A percentile compares a stretch with the other conserved stretches of the same genome.
Evolutionary conservation across 2,888 invertebrate genomes (phyloP).

Genomic region (Heliconius ismenius): DNA sequence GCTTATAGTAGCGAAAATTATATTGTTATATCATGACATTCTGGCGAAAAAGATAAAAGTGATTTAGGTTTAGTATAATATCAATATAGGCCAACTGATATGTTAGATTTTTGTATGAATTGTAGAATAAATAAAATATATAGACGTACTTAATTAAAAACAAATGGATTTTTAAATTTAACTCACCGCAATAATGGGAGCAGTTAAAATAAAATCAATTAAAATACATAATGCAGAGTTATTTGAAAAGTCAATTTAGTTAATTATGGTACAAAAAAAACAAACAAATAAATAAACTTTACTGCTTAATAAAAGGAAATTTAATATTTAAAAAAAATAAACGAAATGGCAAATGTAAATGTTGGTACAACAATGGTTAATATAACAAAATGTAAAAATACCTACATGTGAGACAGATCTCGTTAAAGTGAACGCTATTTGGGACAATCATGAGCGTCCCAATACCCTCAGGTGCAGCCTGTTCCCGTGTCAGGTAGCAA

Average conservation of each 20-base stretch:
- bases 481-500: constrained; percentile 92
- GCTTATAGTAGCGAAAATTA: not conserved
- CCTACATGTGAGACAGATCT: constrained; percentile 94
- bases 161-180: not conserved
- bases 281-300: not conserved
- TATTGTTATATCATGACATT: constrained; percentile 1
- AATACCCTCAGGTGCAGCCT: constrained; percentile 93
- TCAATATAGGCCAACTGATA: constrained; percentile 2
- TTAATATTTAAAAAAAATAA: no score
- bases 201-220: not conserved
- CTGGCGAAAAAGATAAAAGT: not conserved
- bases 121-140: not conserved
- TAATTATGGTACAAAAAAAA: not conserved
- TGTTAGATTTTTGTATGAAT: not conserved
- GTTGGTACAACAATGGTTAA: not conserved
- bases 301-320: not conserved
- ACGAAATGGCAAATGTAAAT: not conserved
- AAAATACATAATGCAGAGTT: not conserved
- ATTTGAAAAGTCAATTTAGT: not conserved
- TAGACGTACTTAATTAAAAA: not conserved
- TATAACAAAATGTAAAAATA: constrained; percentile 45
- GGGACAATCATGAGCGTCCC: constrained; percentile 94
- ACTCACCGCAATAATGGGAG: not conserved
- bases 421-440: constrained; percentile 94
- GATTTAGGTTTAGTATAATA: not conserved